phyloP scores from a whole-genome alignment of 2,888 invertebrate species.

The Ethmia dodecea region DNA sequence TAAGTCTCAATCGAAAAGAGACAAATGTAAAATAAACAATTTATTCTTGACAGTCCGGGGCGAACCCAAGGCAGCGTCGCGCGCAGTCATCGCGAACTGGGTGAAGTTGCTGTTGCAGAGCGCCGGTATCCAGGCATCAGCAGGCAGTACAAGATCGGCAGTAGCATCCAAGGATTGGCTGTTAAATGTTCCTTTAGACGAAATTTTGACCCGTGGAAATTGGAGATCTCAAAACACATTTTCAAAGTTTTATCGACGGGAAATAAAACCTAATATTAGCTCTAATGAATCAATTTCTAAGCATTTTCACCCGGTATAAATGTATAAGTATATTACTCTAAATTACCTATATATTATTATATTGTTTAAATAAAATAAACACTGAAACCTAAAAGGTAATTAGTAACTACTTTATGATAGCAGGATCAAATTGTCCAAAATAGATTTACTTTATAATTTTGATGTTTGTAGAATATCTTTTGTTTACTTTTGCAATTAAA shows the following conservation, averaged over 20 bases:
- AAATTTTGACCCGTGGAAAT: constrained; percentile 5
- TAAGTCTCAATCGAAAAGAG: neutral
- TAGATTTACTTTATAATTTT: no score
- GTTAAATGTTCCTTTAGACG: constrained; percentile 5
- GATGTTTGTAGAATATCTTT: no score
- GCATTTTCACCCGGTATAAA: no score
- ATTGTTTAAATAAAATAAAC: no score
- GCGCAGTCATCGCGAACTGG: no score
- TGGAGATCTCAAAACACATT: constrained; percentile 7
- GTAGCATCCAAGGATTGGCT: constrained; percentile 8
- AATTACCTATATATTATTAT: no score
- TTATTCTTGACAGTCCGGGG: constrained; percentile 3
- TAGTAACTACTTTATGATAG: no score
- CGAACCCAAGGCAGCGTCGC: constrained; percentile 2
- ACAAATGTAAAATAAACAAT: neutral
- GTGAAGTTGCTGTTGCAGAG: neutral
- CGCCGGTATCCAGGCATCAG: constrained; percentile 3
- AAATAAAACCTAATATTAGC: neutral
- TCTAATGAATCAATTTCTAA: no score
- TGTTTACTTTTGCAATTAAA: no score
- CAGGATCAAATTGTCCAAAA: no score
- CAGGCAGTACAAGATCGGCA: constrained; percentile 7
- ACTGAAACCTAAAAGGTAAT: no score
- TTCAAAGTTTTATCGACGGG: neutral
- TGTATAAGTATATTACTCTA: no score